These are phyloP conservation scores for Gymnobelideus leadbeateri DNA, from an alignment of 2,113 vertebrate species.

Conservation along the genomic window DNA sequence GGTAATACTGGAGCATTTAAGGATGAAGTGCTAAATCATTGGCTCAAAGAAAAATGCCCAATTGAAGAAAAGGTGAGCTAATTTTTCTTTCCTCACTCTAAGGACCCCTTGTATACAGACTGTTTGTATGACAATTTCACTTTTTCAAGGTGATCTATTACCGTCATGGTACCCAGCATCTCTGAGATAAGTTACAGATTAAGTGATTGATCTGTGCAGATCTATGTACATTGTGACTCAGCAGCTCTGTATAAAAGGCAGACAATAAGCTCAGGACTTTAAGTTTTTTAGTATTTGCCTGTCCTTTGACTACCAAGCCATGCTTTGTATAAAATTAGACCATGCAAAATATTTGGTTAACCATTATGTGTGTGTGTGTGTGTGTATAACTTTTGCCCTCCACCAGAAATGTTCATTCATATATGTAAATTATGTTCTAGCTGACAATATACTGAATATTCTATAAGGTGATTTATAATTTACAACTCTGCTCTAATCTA, in stretches of 20 bases:
- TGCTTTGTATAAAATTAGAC: slow-evolving; percentile 67
- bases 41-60: slow-evolving; percentile 95
- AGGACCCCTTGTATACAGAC: neutral
- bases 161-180: neutral
- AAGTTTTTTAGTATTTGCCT: slow-evolving; percentile 30
- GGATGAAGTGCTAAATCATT: slow-evolving; percentile 96
- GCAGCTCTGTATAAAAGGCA: slow-evolving; percentile 8
- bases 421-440: slow-evolving; percentile 26
- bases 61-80: slow-evolving; percentile 93
- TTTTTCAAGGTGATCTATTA: neutral
- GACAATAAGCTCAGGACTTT: neutral
- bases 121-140: neutral
- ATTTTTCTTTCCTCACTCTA: neutral
- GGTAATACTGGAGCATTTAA: slow-evolving; percentile 98
- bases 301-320: slow-evolving; percentile 51
- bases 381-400: slow-evolving; percentile 31
- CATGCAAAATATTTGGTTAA: slow-evolving; percentile 39
- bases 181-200: neutral
- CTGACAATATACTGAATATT: slow-evolving; percentile 15
- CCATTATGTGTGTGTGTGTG: neutral
- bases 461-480: slow-evolving; percentile 44
- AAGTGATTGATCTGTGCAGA: neutral
- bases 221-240: neutral
- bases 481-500: slow-evolving; percentile 8
- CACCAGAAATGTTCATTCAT: slow-evolving; percentile 43